These are phyloP conservation scores for Corythornis madagascariensis DNA, from an alignment of 2,113 vertebrate species.

Conservation along the genomic window DNA sequence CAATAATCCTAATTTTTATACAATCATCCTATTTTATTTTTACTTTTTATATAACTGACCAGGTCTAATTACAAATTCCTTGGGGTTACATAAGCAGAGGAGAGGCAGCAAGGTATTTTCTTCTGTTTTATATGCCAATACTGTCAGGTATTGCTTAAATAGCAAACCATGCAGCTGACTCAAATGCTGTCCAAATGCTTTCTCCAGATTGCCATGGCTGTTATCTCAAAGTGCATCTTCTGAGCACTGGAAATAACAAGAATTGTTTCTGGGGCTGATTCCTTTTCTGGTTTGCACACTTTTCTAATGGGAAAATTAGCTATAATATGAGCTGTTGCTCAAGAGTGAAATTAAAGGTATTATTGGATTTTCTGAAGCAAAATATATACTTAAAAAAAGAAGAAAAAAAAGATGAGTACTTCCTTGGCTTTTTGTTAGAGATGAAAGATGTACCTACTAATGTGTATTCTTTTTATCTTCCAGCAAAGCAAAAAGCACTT, in stretches of 20 bases:
- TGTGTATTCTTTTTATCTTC: background rate
- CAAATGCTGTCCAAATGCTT: background rate
- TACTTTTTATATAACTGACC: background rate
- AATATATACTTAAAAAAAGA: background rate
- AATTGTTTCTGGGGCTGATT: background rate
- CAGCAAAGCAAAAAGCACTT: background rate
- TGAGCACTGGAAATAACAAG: background rate
- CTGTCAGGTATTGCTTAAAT: background rate
- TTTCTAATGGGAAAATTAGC: background rate
- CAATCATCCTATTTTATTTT: background rate
- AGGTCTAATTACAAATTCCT: background rate
- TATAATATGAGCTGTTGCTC: background rate
- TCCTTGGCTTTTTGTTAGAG: background rate
- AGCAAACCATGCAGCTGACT: background rate
- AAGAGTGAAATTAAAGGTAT: constrained; percentile 9
- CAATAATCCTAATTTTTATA: background rate
- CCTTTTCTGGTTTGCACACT: background rate
- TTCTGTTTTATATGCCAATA: background rate
- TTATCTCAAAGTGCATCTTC: background rate
- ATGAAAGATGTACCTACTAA: background rate
- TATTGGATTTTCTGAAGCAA: constrained; percentile 17
- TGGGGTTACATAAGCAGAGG: background rate
- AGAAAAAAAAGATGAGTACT: background rate
- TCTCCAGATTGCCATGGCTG: background rate
- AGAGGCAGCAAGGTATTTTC: background rate